Evolutionary conservation across 2,797 vertebrate genomes (phyloP).

Genomic region (Periparus ater): DNA sequence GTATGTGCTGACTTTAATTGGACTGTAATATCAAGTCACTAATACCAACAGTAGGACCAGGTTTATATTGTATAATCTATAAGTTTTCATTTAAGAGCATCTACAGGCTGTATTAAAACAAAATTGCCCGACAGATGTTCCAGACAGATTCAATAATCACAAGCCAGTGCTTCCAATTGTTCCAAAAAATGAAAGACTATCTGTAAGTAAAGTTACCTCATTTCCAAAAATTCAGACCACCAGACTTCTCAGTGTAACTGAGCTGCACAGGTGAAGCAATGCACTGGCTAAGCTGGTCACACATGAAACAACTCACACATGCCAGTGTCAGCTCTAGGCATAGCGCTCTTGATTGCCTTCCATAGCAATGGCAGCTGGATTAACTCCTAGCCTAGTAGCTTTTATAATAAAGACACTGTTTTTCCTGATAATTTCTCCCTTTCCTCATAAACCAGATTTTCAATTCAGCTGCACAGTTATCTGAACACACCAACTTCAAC

Average conservation of each 20-base stretch:
- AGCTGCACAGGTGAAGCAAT: not conserved
- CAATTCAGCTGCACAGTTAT: not conserved
- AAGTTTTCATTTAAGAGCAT: not conserved
- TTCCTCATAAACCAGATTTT: not conserved
- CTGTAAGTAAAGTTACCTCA: not conserved
- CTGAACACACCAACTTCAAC: not conserved
- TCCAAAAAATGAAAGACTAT: not conserved
- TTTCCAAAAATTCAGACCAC: not conserved
- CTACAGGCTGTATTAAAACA: not conserved
- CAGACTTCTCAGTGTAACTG: not conserved
- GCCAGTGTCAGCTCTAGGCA: not conserved
- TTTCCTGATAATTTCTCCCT: not conserved
- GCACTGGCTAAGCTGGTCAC: not conserved
- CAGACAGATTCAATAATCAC: not conserved
- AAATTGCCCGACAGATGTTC: conserved; percentile 15
- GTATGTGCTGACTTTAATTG: not conserved
- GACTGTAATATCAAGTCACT: not conserved
- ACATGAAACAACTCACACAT: not conserved
- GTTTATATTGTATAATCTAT: not conserved
- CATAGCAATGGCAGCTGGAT: not conserved
- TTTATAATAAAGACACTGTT: not conserved
- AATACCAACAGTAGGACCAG: not conserved
- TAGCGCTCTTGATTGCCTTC: not conserved
- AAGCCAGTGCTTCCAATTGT: not conserved
- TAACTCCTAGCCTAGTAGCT: not conserved